Evolutionary conservation across 30 jellyfish, hydroid and myxozoan genomes (phyloP).

Genomic region (Chironex yamaguchii): DNA sequence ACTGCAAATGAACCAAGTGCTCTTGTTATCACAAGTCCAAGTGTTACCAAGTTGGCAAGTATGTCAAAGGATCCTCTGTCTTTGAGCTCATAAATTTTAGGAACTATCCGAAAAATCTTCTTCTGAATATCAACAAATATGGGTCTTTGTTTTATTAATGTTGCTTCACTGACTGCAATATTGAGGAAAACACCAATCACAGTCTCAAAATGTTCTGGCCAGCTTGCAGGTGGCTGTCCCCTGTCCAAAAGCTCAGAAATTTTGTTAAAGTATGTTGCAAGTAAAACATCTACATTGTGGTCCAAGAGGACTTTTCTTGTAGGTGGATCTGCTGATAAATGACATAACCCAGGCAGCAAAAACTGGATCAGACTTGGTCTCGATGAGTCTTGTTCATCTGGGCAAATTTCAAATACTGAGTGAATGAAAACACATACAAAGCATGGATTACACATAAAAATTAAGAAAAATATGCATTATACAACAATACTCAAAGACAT

Average conservation of each 20-base stretch:
- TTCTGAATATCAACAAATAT: not conserved
- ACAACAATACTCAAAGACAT: too few relatives aligned
- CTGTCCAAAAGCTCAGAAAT: not conserved
- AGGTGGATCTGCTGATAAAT: slow-evolving; percentile 66
- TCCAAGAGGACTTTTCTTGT: slow-evolving; percentile 30
- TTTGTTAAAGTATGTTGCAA: slow-evolving; percentile 5
- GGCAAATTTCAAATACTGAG: too few relatives aligned
- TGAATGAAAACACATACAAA: too few relatives aligned
- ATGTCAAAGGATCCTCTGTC: too few relatives aligned
- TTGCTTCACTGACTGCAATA: slow-evolving; percentile 42
- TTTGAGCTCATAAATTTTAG: too few relatives aligned
- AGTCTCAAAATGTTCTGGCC: slow-evolving; percentile 1
- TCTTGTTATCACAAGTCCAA: too few relatives aligned
- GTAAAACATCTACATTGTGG: not conserved
- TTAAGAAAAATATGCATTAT: too few relatives aligned
- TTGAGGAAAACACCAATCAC: slow-evolving; percentile 45
- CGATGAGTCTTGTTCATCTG: too few relatives aligned
- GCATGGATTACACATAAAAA: too few relatives aligned
- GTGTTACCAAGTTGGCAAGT: too few relatives aligned
- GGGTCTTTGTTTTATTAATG: not conserved
- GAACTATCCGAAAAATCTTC: not conserved
- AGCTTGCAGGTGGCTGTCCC: not conserved
- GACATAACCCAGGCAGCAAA: slow-evolving; percentile 65
- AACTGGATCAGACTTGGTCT: slow-evolving; percentile 44
- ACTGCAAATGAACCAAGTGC: too few relatives aligned